phyloP scores from a whole-genome alignment of 2,888 invertebrate species.

The Eupelmus urozonus region DNA sequence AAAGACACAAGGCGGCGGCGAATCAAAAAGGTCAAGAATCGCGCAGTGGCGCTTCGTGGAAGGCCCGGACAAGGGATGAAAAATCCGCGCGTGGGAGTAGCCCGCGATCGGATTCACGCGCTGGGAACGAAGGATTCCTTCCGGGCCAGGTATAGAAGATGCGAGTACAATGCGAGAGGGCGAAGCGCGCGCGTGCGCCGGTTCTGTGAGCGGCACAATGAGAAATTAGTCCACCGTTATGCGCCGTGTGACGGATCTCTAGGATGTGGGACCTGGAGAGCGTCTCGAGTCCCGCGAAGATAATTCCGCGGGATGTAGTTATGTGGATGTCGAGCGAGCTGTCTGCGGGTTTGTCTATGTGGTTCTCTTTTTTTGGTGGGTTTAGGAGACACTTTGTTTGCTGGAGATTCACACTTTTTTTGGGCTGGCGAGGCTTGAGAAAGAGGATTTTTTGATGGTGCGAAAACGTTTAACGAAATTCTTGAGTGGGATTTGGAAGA shows the following conservation, averaged over 20 bases:
- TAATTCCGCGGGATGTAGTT: constrained; percentile 30
- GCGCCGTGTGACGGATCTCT: neutral
- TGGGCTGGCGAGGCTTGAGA: neutral
- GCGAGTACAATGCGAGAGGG: neutral
- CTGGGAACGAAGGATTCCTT: constrained; percentile 48
- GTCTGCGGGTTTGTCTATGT: too few species aligned
- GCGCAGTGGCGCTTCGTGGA: constrained; percentile 52
- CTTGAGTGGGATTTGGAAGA: too few species aligned
- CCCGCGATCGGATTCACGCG: constrained; percentile 38
- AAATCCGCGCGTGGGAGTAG: constrained; percentile 50
- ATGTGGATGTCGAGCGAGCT: too few species aligned
- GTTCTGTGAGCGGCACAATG: constrained; percentile 42
- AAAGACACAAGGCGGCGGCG: neutral
- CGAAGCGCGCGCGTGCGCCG: neutral
- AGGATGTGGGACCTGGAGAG: constrained; percentile 43
- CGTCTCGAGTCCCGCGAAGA: constrained; percentile 45
- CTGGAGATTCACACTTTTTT: neutral
- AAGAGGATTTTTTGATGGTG: too few species aligned
- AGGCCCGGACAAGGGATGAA: constrained; percentile 4
- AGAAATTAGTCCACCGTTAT: constrained; percentile 55
- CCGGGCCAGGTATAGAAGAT: constrained; percentile 45
- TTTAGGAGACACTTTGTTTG: neutral
- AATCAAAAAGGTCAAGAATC: neutral
- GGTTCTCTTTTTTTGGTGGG: neutral
- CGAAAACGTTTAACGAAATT: neutral